phyloP scores from a whole-genome alignment of 2,797 vertebrate genomes.

The Tragelaphus oryx region DNA sequence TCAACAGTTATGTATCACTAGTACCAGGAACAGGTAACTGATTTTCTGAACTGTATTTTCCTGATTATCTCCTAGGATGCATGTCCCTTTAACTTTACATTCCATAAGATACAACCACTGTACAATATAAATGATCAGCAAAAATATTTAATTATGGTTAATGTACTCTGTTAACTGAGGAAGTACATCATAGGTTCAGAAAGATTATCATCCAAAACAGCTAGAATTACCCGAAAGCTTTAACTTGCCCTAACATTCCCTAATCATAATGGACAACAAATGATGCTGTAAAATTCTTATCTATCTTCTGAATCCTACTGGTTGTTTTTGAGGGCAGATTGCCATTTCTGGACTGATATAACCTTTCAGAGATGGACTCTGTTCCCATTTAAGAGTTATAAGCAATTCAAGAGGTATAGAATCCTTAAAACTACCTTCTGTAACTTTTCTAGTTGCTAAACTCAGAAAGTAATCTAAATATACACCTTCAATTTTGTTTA shows the following conservation, averaged over 20 bases:
- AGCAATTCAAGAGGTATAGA: conserved; percentile 11
- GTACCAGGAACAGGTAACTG: background rate
- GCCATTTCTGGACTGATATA: background rate
- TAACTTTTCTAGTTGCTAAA: conserved; percentile 14
- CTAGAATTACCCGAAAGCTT: background rate
- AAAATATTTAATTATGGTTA: background rate
- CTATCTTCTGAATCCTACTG: background rate
- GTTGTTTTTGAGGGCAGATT: background rate
- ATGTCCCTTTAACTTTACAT: conserved; percentile 3
- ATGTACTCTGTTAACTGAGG: background rate
- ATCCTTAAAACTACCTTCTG: background rate
- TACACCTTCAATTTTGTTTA: background rate
- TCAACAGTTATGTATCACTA: background rate
- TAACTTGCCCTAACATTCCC: background rate
- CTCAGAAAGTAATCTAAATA: background rate
- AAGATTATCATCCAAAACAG: conserved; percentile 21
- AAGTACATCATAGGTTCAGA: background rate
- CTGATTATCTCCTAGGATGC: background rate
- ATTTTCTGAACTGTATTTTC: conserved; percentile 37
- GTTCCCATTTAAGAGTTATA: conserved; percentile 9
- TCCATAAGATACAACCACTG: background rate
- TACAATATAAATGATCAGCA: background rate
- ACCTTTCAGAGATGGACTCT: conserved; percentile 13
- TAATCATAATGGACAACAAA: background rate
- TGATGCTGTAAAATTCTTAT: background rate